Evolutionary conservation across 2,113 vertebrate genomes (phyloP).

Genomic region (Rhinoptilus africanus): DNA sequence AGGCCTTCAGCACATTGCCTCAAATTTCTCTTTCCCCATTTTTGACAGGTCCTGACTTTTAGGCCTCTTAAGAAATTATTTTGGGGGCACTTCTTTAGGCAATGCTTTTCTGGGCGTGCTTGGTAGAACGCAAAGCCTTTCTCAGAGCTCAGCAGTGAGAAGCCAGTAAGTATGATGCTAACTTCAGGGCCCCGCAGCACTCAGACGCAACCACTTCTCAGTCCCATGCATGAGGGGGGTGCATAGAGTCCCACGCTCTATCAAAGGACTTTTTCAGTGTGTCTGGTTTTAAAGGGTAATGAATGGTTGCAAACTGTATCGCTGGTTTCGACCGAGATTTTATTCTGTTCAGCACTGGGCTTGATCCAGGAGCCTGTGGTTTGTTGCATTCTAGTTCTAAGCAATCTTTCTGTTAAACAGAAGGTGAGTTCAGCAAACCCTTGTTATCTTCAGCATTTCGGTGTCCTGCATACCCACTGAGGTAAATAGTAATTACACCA

Average conservation of each 20-base stretch:
- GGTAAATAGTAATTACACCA: background rate
- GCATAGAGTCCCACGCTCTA: too few species aligned
- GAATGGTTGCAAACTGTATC: accelerated
- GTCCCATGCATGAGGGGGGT: accelerated
- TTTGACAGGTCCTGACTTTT: background rate
- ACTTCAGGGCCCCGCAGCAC: background rate
- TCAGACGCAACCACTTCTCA: background rate
- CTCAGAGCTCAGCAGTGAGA: background rate
- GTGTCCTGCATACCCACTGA: background rate
- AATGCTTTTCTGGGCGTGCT: background rate
- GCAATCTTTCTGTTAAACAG: background rate
- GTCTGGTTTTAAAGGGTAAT: background rate
- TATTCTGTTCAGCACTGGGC: background rate
- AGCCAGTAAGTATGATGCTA: background rate
- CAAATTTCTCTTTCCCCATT: background rate
- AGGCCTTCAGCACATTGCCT: background rate
- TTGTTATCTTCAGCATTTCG: background rate
- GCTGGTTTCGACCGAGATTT: background rate
- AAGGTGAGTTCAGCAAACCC: background rate
- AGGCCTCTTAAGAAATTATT: background rate
- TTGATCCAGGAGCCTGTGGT: background rate
- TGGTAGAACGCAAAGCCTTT: background rate
- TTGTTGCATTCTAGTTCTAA: background rate
- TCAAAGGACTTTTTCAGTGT: background rate
- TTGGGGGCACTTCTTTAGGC: background rate